These are phyloP conservation scores for Lycodopsis pacificus DNA, from an alignment of 2,797 vertebrate species.

Conservation along the genomic window DNA sequence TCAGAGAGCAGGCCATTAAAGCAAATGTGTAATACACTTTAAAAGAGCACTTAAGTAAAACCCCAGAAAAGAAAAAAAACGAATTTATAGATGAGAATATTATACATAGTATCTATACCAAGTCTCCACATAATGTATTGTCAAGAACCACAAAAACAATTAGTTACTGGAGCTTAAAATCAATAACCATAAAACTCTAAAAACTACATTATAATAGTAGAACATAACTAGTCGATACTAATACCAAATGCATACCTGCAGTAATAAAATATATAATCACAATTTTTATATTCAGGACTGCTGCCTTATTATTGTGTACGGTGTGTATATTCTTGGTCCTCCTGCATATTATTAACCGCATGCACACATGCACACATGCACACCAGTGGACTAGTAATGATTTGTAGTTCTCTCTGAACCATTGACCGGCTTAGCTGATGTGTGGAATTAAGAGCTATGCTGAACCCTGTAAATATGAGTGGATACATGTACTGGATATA, in stretches of 20 bases:
- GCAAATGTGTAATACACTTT: background rate
- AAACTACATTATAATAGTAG: background rate
- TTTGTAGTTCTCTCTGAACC: conserved; percentile 34
- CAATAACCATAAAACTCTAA: background rate
- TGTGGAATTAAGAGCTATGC: conserved; percentile 6
- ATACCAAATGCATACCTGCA: background rate
- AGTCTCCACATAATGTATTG: background rate
- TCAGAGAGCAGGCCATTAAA: background rate
- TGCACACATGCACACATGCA: background rate
- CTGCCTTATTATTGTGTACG: background rate
- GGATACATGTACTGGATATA: background rate
- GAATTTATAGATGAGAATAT: background rate
- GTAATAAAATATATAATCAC: background rate
- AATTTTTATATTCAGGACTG: background rate
- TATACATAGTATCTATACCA: background rate
- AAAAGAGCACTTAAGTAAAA: background rate
- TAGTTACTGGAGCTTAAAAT: background rate
- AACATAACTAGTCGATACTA: background rate
- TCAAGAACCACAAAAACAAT: background rate
- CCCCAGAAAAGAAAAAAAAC: background rate
- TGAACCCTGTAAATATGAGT: conserved; percentile 2
- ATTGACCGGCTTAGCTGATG: conserved; percentile 5
- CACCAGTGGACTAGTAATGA: conserved; percentile 20
- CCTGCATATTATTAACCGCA: conserved; percentile 42
- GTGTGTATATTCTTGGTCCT: background rate